Evolutionary conservation across 1,140 invertebrate genomes (phyloP).

Genomic region (Drosophila lini): DNA sequence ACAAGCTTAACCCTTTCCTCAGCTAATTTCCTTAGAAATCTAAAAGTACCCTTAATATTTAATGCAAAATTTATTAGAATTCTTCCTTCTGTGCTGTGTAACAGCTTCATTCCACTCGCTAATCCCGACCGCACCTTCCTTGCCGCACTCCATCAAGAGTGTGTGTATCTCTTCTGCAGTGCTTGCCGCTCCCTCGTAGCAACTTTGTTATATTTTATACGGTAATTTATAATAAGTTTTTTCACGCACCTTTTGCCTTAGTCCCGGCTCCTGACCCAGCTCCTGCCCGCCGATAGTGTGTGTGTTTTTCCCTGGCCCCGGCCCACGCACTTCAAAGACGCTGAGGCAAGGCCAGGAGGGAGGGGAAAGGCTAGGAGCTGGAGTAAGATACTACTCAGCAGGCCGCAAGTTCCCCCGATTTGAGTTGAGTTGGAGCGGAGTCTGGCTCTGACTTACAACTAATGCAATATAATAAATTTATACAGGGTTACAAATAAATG

Average conservation of each 20-base stretch:
- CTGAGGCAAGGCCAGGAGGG: constrained; percentile 6
- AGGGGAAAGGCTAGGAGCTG: not conserved
- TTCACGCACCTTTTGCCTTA: constrained; percentile 68
- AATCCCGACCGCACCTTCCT: constrained; percentile 35
- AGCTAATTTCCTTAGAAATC: not conserved
- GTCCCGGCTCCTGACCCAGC: constrained; percentile 20
- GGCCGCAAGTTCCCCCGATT: constrained; percentile 42
- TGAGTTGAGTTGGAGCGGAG: constrained; percentile 31
- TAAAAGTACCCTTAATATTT: not conserved
- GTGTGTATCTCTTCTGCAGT: constrained; percentile 24
- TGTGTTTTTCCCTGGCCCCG: constrained; percentile 19
- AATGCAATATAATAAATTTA: constrained; percentile 83
- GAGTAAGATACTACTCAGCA: constrained; percentile 41
- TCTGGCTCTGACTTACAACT: constrained; percentile 74
- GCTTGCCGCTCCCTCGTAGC: constrained; percentile 28
- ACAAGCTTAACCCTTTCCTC: not conserved
- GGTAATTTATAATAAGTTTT: constrained; percentile 80
- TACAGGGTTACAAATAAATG: constrained; percentile 79
- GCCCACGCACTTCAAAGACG: constrained; percentile 55
- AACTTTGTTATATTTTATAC: constrained; percentile 71
- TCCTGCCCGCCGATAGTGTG: constrained; percentile 24
- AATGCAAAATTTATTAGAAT: not conserved
- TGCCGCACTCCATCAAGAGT: constrained; percentile 42
- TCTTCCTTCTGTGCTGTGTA: constrained; percentile 13
- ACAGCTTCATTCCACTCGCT: constrained; percentile 47